Percentiles rank a stretch among this genome's conserved stretches.
Conservation (phyloP, 2,113 vertebrate genomes). For the Harpagus bidentatus region DNA sequence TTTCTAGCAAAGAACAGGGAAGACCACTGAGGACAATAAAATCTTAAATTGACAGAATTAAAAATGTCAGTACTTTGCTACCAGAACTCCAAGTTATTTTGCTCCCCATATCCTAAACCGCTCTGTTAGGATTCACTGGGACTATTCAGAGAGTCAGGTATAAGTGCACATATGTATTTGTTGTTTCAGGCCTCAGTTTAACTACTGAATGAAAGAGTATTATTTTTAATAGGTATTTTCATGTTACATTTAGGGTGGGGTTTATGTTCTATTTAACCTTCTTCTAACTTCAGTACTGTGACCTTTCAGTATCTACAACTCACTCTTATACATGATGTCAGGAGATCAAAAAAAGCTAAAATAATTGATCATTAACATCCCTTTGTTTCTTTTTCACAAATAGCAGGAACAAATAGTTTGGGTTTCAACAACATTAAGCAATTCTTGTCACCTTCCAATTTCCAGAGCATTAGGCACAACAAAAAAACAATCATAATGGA, state of each 20-base stretch:
- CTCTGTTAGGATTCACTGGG: neutral
- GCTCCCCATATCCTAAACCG: neutral
- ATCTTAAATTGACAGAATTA: neutral
- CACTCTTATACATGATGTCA: neutral
- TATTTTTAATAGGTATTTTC: neutral
- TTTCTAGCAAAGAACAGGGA: neutral
- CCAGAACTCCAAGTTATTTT: neutral
- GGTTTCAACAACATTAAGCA: neutral
- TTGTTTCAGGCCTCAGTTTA: neutral
- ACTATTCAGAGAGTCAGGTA: neutral
- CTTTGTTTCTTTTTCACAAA: neutral
- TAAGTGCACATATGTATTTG: neutral
- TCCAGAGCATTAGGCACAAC: neutral
- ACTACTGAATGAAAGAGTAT: neutral
- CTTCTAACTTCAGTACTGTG: neutral
- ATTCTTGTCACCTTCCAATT: neutral
- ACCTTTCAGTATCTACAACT: neutral
- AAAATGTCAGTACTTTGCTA: neutral
- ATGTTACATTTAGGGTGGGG: neutral
- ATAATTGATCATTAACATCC: neutral
- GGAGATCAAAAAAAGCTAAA: neutral
- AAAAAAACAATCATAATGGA: neutral
- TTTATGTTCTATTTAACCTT: neutral
- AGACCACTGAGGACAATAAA: neutral
- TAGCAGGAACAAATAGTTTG: neutral